Conservation (phyloP, 2,888 invertebrate genomes). For the Willowsia nigromaculata region DNA sequence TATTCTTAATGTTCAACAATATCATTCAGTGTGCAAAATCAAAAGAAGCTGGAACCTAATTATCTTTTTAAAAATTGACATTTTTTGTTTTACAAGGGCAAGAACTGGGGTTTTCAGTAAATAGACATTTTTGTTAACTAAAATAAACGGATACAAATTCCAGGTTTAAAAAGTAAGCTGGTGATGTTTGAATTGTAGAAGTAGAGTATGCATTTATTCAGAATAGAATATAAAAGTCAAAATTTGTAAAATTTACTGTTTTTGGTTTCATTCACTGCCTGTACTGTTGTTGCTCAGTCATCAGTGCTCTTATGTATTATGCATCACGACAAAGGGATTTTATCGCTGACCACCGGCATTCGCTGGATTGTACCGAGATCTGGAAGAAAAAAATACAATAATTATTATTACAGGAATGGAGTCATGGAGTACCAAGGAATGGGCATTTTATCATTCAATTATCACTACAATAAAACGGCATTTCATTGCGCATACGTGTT, state of each 20-base stretch:
- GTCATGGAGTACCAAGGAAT: not conserved
- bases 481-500: too few relatives aligned
- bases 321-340: not conserved
- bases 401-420: not conserved
- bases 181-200: constrained; percentile 23
- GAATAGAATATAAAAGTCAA: constrained; percentile 63
- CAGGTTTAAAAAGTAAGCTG: constrained; percentile 29
- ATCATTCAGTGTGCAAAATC: not conserved
- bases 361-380: constrained; percentile 64
- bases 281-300: constrained; percentile 62
- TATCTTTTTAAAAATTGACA: too few relatives aligned
- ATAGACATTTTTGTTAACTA: constrained; percentile 28
- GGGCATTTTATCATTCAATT: not conserved
- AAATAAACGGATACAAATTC: constrained; percentile 36
- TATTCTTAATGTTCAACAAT: not conserved
- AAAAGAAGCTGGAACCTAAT: too few relatives aligned
- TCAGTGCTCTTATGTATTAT: constrained; percentile 31
- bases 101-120: not conserved
- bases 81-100: not conserved
- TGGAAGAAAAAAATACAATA: constrained; percentile 17
- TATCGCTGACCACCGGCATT: constrained; percentile 65
- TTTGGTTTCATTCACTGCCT: constrained; percentile 68
- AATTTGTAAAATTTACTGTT: constrained; percentile 71
- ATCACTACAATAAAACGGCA: not conserved
- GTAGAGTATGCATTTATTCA: constrained; percentile 39